A percentile compares a stretch with the other conserved stretches of the same genome.
Conservation (phyloP, 2,888 invertebrate genomes). For the Hermodice carunculata region DNA sequence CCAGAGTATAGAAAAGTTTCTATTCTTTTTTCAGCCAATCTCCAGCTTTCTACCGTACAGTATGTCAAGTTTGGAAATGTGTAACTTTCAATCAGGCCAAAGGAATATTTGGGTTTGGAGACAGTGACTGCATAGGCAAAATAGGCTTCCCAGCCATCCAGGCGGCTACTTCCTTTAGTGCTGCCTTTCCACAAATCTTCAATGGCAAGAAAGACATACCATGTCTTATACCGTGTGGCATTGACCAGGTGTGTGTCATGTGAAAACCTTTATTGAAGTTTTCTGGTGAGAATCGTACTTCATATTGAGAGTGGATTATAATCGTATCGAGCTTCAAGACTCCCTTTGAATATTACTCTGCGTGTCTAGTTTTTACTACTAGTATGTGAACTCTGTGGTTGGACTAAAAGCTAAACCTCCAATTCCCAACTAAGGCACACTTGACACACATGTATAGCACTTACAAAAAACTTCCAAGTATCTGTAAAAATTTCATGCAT, state of each 20-base stretch:
- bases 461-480: too few relatives aligned
- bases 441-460: too few relatives aligned
- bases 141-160: slow-evolving; percentile 96
- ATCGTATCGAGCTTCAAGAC: not conserved
- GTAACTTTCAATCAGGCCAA: slow-evolving; percentile 98
- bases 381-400: too few relatives aligned
- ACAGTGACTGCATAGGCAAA: slow-evolving; percentile 96
- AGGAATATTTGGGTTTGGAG: slow-evolving; percentile 97
- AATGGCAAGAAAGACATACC: slow-evolving; percentile 79
- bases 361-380: too few relatives aligned
- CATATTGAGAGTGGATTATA: not conserved
- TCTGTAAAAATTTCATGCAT: too few relatives aligned
- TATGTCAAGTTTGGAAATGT: slow-evolving; percentile 91
- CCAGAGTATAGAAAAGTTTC: too few relatives aligned
- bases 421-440: too few relatives aligned
- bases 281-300: not conserved
- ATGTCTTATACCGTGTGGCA: slow-evolving; percentile 96
- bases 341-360: not conserved
- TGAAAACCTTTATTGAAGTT: not conserved
- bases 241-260: slow-evolving; percentile 84
- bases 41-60: slow-evolving; percentile 92
- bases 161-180: slow-evolving; percentile 89
- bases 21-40: slow-evolving; percentile 77
- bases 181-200: slow-evolving; percentile 85
- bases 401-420: too few relatives aligned